phyloP scores from a whole-genome alignment of 2,888 invertebrate species.

The Anorthoa munda region DNA sequence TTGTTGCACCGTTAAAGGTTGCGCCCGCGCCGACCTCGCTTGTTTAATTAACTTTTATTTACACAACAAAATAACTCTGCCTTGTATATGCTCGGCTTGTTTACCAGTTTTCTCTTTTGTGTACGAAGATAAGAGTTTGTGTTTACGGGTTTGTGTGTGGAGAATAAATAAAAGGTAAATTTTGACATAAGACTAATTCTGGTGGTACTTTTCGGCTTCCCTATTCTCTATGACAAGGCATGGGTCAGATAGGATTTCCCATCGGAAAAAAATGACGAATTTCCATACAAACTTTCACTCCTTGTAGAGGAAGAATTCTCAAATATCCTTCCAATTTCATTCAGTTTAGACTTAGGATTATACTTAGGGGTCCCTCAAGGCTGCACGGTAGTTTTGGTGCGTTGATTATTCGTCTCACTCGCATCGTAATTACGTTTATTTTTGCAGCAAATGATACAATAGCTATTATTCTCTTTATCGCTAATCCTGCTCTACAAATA shows the following conservation, averaged over 20 bases:
- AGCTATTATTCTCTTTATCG: constrained; percentile 4
- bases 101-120: constrained; percentile 62
- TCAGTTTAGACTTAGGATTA: too few relatives aligned
- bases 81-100: constrained; percentile 59
- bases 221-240: background rate
- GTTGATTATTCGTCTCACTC: background rate
- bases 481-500: constrained; percentile 36
- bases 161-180: too few relatives aligned
- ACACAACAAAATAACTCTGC: constrained; percentile 63
- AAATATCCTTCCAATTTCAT: too few relatives aligned
- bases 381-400: too few relatives aligned
- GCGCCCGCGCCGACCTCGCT: constrained; percentile 62
- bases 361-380: too few relatives aligned
- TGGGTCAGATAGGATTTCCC: too few relatives aligned
- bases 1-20: constrained; percentile 67
- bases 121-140: constrained; percentile 22
- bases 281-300: too few relatives aligned
- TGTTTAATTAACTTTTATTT: constrained; percentile 70
- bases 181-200: background rate
- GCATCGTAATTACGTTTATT: background rate
- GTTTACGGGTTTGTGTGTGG: background rate
- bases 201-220: too few relatives aligned
- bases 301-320: too few relatives aligned
- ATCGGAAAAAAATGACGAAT: too few relatives aligned
- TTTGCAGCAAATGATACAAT: background rate